These are phyloP conservation scores for Atta cephalotes DNA, from an alignment of 1,140 invertebrate genomes.

Conservation along the genomic window DNA sequence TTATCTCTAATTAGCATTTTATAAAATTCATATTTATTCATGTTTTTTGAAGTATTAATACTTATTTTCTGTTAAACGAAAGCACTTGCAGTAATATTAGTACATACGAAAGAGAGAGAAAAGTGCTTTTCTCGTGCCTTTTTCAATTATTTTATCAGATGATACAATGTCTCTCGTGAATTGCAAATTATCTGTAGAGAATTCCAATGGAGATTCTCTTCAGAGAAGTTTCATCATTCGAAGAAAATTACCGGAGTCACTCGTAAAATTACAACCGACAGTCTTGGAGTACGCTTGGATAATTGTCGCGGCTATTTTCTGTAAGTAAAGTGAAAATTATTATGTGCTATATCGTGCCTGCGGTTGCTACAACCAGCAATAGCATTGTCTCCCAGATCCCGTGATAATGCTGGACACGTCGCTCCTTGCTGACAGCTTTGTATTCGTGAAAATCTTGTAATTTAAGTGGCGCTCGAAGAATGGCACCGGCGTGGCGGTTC, in stretches of 20 bases:
- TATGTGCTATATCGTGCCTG: not conserved
- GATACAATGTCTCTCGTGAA: conserved; percentile 3
- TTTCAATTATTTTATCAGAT: conserved; percentile 19
- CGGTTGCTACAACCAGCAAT: not conserved
- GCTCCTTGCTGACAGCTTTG: conserved; percentile 30
- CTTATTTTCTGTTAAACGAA: not conserved
- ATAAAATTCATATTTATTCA: not conserved
- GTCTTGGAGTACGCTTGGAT: not conserved
- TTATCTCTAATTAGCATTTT: not conserved
- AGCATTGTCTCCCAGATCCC: conserved; percentile 18
- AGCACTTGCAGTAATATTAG: not conserved
- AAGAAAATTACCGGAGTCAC: not conserved
- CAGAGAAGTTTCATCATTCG: conserved; percentile 4
- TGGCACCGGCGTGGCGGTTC: conserved; percentile 1
- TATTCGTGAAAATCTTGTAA: conserved; percentile 37
- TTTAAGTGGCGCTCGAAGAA: conserved; percentile 42
- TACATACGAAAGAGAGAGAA: too few relatives aligned
- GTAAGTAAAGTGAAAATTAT: conserved; percentile 54
- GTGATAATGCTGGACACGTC: conserved; percentile 37
- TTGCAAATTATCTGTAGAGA: conserved; percentile 24
- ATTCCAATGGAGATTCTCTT: not conserved
- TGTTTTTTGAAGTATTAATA: not conserved
- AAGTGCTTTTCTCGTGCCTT: not conserved
- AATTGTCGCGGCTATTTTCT: conserved; percentile 18
- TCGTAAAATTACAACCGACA: conserved; percentile 31